Evolutionary conservation across 2,113 vertebrate genomes (phyloP).

Genomic region (Brachyistius frenatus): DNA sequence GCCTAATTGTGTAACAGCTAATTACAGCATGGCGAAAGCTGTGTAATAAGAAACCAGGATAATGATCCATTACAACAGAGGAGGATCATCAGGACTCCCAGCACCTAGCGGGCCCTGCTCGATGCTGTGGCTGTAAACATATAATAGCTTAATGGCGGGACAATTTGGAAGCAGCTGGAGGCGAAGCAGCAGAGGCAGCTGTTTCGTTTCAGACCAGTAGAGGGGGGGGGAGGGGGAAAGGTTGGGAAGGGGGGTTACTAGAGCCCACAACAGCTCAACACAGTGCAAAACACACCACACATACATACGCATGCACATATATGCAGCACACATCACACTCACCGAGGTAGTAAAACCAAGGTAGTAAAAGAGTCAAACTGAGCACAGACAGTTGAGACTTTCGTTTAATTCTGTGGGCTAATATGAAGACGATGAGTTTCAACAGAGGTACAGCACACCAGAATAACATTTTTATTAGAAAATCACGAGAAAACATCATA

Average conservation of each 20-base stretch:
- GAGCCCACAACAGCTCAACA: conserved; percentile 51
- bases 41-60: conserved; percentile 56
- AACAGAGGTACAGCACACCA: conserved; percentile 6
- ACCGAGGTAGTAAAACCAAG: background rate
- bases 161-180: conserved; percentile 86
- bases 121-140: conserved; percentile 80
- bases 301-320: conserved; percentile 33
- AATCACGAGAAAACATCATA: conserved; percentile 18
- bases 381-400: conserved; percentile 9
- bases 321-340: conserved; percentile 9
- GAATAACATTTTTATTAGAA: conserved; percentile 5
- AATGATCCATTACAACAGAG: conserved; percentile 66
- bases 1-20: conserved; percentile 62
- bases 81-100: conserved; percentile 61
- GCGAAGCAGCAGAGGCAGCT: conserved; percentile 79
- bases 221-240: background rate
- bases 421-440: conserved; percentile 27
- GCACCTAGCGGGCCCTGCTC: conserved; percentile 71
- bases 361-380: conserved; percentile 11
- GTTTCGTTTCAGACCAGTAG: conserved; percentile 75
- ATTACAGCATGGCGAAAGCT: conserved; percentile 46
- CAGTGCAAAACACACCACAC: background rate
- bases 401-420: conserved; percentile 31
- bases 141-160: conserved; percentile 83
- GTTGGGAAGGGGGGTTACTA: background rate